Evolutionary conservation across 2,888 invertebrate species (phyloP).

Genomic region (Melitaea athalia): DNA sequence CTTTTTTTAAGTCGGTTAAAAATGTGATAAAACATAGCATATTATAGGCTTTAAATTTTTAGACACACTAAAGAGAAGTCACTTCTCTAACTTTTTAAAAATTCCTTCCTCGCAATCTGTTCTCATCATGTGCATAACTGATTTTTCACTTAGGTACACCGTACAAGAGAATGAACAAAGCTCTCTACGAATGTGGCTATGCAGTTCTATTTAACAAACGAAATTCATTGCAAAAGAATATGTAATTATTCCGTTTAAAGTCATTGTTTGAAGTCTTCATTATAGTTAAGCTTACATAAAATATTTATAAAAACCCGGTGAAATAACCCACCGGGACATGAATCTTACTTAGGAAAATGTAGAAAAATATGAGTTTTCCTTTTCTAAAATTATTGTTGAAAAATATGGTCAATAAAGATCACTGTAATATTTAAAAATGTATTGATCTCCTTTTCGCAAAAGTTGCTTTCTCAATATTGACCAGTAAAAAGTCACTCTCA

Average conservation of each 20-base stretch:
- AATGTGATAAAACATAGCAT: not conserved
- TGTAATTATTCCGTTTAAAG: slow-evolving; percentile 5
- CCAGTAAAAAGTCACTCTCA: too few relatives aligned
- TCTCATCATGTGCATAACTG: not conserved
- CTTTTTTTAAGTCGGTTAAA: too few relatives aligned
- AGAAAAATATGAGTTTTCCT: not conserved
- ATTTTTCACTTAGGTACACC: not conserved
- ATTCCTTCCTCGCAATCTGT: not conserved
- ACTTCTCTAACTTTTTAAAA: not conserved
- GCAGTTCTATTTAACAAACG: slow-evolving; percentile 6
- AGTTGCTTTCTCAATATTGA: too few relatives aligned
- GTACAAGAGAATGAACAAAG: slow-evolving; percentile 8
- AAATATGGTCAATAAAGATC: not conserved
- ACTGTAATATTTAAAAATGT: too few relatives aligned
- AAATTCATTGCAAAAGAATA: slow-evolving; percentile 6
- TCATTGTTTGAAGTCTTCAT: slow-evolving; percentile 8
- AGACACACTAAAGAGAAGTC: not conserved
- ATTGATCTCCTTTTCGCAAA: too few relatives aligned
- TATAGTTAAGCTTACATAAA: slow-evolving; percentile 3
- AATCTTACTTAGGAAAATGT: not conserved
- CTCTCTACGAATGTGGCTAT: slow-evolving; percentile 9
- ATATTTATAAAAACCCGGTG: not conserved
- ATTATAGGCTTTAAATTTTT: not conserved
- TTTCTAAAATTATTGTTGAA: not conserved
- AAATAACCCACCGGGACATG: too few relatives aligned